These are phyloP conservation scores for Nycticebus coucang DNA, from an alignment of 2,113 vertebrate genomes.

Conservation along the genomic window DNA sequence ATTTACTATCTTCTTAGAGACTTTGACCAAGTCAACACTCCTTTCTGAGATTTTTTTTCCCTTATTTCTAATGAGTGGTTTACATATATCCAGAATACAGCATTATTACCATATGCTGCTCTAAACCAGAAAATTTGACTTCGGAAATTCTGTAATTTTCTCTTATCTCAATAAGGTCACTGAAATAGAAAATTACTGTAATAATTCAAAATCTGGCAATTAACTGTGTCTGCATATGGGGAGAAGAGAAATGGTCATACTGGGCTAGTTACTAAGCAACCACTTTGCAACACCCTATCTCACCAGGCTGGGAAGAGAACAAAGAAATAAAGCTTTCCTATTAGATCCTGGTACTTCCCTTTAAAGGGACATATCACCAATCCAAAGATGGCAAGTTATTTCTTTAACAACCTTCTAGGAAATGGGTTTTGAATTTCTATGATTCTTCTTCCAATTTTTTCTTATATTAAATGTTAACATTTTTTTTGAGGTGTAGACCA, in stretches of 20 bases:
- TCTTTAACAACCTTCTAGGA: background rate
- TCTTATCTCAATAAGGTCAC: slow-evolving; percentile 54
- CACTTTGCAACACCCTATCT: slow-evolving; percentile 26
- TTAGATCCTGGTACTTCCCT: background rate
- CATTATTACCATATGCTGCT: background rate
- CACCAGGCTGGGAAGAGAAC: background rate
- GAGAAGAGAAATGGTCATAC: slow-evolving; percentile 52
- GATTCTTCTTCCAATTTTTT: background rate
- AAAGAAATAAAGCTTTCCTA: background rate
- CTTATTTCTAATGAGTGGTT: background rate
- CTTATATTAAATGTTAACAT: background rate
- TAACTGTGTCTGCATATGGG: slow-evolving; percentile 56
- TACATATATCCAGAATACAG: background rate
- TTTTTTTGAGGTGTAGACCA: background rate
- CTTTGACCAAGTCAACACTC: background rate
- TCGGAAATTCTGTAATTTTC: slow-evolving; percentile 45
- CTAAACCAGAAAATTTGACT: slow-evolving; percentile 25
- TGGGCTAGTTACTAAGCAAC: slow-evolving; percentile 74
- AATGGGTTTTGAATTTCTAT: background rate
- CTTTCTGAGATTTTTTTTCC: background rate
- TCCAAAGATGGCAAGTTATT: background rate
- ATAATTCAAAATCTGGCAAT: slow-evolving; percentile 64
- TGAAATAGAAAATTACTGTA: slow-evolving; percentile 64
- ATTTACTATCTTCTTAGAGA: background rate
- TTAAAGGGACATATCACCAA: background rate